Evolutionary conservation across 1,140 invertebrate genomes (phyloP), one percentile per base, ranked within the genome.

Genomic region (Scaptomyza pallida): DNA sequence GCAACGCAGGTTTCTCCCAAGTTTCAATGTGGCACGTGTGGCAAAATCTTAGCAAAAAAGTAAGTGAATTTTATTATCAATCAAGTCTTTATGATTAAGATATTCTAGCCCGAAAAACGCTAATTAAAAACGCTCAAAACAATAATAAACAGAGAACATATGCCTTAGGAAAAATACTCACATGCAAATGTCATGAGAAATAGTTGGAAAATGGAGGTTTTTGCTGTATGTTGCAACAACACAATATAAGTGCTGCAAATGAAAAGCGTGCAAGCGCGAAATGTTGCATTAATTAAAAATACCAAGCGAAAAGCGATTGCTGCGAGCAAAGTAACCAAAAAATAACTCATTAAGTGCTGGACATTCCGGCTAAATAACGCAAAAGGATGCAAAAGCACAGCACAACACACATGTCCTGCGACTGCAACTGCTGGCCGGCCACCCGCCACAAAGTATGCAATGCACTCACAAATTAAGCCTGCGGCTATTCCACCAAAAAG

Each of bases 11-110:
- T n/a, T n/a, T n/a, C n/a, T n/a, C n/a, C n/a, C n/a, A 44, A 89
- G 13, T 93, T 92, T 79, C 78, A 93, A 19, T 96, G 95, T 78
- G 92, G 92, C 2, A 92, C 92, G 1, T 96, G 95, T 82, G 93
- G 92, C 9, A 92, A 92, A 26, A 92, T 92, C 9, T 95, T 95
- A 78, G 91, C 90, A 35, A 94, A 93, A 65, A 94, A 93, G 94
- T 95, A 80, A 94, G 94, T 93, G 2, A 21, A 33, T 1, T 41
- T 1, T 2, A 12, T 16, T 3, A 19, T 3, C 16, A 16, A n/a
- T 16, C 15, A n/a, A 40, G n/a, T 40, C 15, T 1, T 15, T 0
- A 4, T 40, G 12, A 37, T 37, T 40, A 3, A 40, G 1, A 41
- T 15, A 15, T 26, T 5, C 23, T 26, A 12, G 33, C 2, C 33